Evolutionary conservation across 2,797 vertebrate genomes (phyloP).

Genomic region (Thamnophis elegans): DNA sequence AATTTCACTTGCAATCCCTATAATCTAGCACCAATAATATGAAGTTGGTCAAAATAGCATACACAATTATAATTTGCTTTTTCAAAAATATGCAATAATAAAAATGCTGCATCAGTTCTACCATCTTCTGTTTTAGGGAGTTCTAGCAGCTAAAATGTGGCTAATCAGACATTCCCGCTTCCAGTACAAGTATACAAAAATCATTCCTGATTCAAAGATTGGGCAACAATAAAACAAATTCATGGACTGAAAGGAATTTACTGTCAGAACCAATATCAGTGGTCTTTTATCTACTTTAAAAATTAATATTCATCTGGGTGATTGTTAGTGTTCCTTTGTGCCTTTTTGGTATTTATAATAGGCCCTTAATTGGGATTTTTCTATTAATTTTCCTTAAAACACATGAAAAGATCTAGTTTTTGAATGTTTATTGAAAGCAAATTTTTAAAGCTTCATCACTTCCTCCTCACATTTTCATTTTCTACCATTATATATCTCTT

Average conservation of each 20-base stretch:
- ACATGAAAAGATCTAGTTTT: neutral
- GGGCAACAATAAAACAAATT: neutral
- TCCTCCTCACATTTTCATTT: neutral
- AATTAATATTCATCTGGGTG: neutral
- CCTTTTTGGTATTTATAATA: neutral
- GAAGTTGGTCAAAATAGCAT: neutral
- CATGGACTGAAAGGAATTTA: neutral
- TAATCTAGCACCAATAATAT: slow-evolving; percentile 7
- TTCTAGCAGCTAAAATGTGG: neutral
- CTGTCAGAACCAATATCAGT: neutral
- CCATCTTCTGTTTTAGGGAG: neutral
- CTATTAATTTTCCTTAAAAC: neutral
- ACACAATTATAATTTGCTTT: neutral
- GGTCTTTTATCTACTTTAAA: neutral
- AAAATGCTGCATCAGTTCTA: neutral
- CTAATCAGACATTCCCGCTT: neutral
- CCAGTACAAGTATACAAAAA: neutral
- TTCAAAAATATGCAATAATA: neutral
- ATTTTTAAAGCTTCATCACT: neutral
- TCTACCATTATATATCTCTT: neutral
- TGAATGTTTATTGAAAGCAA: neutral
- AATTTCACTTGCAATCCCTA: neutral
- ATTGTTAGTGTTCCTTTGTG: neutral
- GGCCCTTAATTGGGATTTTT: neutral
- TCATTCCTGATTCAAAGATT: neutral